Base-by-base conservation (phyloP, 1,140 invertebrate genomes). In the Ips typographus region DNA sequence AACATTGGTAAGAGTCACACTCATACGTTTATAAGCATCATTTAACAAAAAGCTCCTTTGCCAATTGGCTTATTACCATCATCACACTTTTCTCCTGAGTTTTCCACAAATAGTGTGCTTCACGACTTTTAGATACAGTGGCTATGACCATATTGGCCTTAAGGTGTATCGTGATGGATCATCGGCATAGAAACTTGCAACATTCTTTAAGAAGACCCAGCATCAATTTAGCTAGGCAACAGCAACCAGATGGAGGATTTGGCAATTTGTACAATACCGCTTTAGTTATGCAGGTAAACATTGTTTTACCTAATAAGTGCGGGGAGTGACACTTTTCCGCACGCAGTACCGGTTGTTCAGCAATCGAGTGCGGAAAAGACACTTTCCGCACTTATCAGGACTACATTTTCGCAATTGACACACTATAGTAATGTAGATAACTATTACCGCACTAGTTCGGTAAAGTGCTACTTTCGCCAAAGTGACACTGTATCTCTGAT, bases 81-180 rank as follows among this genome's bases (percentile, higher is more conserved):
- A 49, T 49, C 47, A 65, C 40, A 22, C 47, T 4, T 40, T 22
- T 51, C 42, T 36, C 62, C 56, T 57, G 7, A 8, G 22, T 57
- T 63, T 60, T 64, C 67, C 65, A 51, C 63, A 63, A 69, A 59
- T 68, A 72, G 60, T 65, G 57, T 63, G 71, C 57, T 81, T 82
- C 2, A 65, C 68, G 61, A 52, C 49, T 70, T 70, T 70, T 77
- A 89, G 93, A 94, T 74, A 93, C 92, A 1, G 88, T 93, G 71
- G 89, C 91, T 0, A 92, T 93, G 88, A 90, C 92, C 22, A 89
- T 94, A 38, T 80, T 94, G 78, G 91, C 92, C 0, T 80, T 94
- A 61, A 87, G 90, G 60, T 95, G 93, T 79, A 90, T 94, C 64
- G 89, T 91, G n/a, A 91, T 90, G 70, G 91, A 93, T 72, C 91